Conservation (phyloP, 2,888 invertebrate species). For the Drosophila kuntzei region DNA sequence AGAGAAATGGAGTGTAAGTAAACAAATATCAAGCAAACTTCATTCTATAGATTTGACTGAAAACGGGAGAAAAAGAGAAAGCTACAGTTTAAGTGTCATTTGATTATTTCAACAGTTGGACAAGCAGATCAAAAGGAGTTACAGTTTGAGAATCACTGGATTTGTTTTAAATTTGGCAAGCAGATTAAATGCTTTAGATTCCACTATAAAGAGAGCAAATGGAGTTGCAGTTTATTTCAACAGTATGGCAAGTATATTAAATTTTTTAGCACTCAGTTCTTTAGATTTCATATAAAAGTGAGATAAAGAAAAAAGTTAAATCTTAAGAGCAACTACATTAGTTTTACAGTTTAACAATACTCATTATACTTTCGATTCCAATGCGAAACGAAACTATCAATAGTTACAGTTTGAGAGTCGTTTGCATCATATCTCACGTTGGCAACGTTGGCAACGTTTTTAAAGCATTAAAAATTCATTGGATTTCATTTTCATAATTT, state of each 20-base stretch:
- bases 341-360: not conserved
- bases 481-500: conserved; percentile 5
- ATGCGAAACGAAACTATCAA: no score
- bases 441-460: conserved; percentile 6
- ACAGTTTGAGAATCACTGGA: no score
- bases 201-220: not conserved
- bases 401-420: not conserved
- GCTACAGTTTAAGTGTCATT: not conserved
- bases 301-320: no score
- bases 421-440: not conserved
- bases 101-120: not conserved
- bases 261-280: not conserved
- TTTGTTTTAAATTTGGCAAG: not conserved
- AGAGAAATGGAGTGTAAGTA: conserved; percentile 3
- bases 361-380: not conserved
- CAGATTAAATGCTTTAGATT: not conserved
- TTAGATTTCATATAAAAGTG: no score
- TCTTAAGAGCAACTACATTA: no score
- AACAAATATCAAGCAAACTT: not conserved
- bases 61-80: not conserved
- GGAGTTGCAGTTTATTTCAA: not conserved
- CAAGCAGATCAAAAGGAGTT: not conserved
- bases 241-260: not conserved
- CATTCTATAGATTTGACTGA: not conserved
- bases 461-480: not conserved